Evolutionary conservation across 2,888 invertebrate genomes (phyloP), one percentile per base, ranked within the genome.

Genomic region (Orchesellides sinensis): DNA sequence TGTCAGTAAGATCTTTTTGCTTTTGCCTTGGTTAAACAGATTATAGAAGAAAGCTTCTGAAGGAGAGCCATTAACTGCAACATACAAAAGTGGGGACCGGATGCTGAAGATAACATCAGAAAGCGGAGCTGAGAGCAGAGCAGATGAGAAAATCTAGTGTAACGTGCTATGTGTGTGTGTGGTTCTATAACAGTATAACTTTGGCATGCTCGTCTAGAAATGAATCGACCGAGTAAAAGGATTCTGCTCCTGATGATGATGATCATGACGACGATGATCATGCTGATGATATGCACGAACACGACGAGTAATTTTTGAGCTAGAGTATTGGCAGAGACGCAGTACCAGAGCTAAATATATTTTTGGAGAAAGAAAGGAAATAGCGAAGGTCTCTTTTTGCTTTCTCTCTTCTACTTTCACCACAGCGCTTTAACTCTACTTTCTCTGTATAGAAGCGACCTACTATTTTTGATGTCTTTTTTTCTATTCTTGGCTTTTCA

Each of bases 381-480:
- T 61, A 47, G 40, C 29, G 52, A 65, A 6, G 10, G n/a, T n/a
- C 10, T n/a, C 32, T 61, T 61, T 61, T 61, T 35, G 6, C 61
- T 72, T 6, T 47, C 52, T 69, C 25, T 59, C 75, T 69, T 32
- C 77, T 45, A 69, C 69, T 68, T 69, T 75, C 56, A 45, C 70
- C 70, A 32, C 56, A 2, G 40, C 45, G 45, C 56, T 74, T 23
- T 29, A 5, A 8, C 21, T 21, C 40, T n/a, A n/a, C n/a, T 63
- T 49, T 56, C 47, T 61, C 68, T 63, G 23, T 54, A n/a, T n/a
- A n/a, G n/a, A n/a, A n/a, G 70, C 63, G 70, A 70, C 79, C 70
- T 79, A n/a, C n/a, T 40, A 79, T 70, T 79, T n/a, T 79, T 70
- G 79, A 79, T 79, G 79, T 63, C 79, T 70, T 69, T 69, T n/a